Conservation (phyloP, 1,140 invertebrate species). For the Drosophila gunungcola region DNA sequence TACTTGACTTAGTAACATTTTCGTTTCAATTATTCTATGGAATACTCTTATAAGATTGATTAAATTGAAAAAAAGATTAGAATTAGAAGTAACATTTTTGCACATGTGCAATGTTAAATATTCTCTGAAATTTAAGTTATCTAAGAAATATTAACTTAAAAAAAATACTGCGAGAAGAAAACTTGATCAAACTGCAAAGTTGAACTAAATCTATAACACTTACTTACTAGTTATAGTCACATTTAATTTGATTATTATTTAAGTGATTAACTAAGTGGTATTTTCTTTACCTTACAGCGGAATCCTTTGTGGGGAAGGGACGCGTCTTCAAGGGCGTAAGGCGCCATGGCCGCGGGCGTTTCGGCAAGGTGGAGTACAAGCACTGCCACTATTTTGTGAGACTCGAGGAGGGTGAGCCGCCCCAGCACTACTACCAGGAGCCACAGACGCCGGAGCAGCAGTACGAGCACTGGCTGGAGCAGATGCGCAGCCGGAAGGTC, state of each 20-base stretch:
- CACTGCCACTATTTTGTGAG: slow-evolving; percentile 95
- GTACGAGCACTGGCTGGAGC: slow-evolving; percentile 90
- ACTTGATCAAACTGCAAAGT: no score
- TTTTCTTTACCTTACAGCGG: slow-evolving; percentile 87
- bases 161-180: no score
- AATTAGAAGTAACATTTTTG: no score
- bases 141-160: no score
- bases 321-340: slow-evolving; percentile 91
- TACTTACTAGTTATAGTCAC: background rate
- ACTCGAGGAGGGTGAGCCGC: slow-evolving; percentile 96
- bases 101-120: no score
- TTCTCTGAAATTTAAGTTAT: no score
- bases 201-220: no score
- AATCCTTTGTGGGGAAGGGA: slow-evolving; percentile 93
- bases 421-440: slow-evolving; percentile 91
- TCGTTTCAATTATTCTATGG: no score
- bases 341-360: slow-evolving; percentile 90
- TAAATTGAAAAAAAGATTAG: no score
- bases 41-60: no score
- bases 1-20: no score
- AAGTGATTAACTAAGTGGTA: background rate
- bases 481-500: slow-evolving; percentile 90
- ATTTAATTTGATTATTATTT: background rate
- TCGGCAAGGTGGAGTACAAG: slow-evolving; percentile 91
- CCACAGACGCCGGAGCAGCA: slow-evolving; percentile 89